Percentiles rank a stretch among this genome's conserved stretches.
Conservation (phyloP, 2,113 vertebrate genomes). For the Chloroceryle aenea region DNA sequence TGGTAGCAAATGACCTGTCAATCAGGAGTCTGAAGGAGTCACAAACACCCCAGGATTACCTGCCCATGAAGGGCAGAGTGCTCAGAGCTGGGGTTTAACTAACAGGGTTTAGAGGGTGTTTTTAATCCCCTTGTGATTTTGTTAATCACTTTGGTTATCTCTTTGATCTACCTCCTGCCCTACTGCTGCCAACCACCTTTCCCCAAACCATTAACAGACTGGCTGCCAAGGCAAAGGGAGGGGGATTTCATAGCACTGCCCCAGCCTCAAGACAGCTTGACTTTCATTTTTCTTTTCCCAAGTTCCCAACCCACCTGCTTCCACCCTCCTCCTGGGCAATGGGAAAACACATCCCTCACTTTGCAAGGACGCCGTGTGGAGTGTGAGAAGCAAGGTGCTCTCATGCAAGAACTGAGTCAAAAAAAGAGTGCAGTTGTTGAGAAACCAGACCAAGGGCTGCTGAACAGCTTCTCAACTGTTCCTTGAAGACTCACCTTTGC, state of each 20-base stretch:
- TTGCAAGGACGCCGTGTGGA: background rate
- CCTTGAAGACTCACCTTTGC: background rate
- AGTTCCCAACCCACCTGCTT: background rate
- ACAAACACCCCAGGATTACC: background rate
- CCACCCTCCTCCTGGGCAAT: background rate
- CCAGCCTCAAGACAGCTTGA: rapidly evolving
- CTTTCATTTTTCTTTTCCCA: background rate
- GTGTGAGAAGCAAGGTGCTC: background rate
- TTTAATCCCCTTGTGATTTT: background rate
- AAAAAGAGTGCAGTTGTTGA: background rate
- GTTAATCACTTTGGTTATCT: background rate
- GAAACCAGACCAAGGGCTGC: background rate
- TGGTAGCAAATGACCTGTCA: background rate
- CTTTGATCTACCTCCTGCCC: background rate
- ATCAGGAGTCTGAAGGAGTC: background rate
- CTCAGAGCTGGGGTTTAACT: background rate
- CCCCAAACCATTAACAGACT: background rate
- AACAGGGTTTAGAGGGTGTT: background rate
- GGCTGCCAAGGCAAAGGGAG: background rate
- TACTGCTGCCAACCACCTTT: background rate
- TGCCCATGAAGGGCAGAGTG: background rate
- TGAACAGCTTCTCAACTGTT: background rate
- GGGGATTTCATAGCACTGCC: background rate
- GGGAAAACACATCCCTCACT: background rate
- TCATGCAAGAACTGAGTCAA: background rate